Conservation (phyloP, 2,113 vertebrate genomes). For the Cebus imitator region DNA sequence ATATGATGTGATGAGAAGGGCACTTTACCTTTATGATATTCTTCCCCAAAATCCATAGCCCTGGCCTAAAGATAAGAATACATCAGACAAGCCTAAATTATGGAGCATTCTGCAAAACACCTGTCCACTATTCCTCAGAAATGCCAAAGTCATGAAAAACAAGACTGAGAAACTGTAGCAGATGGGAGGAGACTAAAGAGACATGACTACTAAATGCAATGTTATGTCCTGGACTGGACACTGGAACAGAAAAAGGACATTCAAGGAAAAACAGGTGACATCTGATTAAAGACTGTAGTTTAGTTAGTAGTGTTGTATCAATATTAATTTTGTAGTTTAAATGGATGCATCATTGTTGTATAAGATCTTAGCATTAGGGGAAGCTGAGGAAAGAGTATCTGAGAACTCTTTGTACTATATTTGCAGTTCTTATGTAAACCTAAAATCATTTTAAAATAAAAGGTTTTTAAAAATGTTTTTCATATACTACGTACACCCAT, state of each 20-base stretch:
- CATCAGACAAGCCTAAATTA: not conserved
- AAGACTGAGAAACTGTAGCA: not conserved
- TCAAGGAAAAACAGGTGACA: not conserved
- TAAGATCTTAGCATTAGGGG: conserved; percentile 1
- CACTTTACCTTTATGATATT: not conserved
- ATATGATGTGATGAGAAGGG: not conserved
- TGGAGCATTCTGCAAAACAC: not conserved
- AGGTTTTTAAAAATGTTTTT: not conserved
- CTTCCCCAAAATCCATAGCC: not conserved
- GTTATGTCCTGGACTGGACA: not conserved
- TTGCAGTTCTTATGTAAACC: not conserved
- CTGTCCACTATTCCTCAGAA: not conserved
- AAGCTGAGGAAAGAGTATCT: not conserved
- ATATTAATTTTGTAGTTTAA: conserved; percentile 38
- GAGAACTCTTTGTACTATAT: not conserved
- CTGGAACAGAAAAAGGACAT: not conserved
- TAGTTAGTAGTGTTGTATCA: not conserved
- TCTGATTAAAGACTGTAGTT: not conserved
- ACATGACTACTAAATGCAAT: not conserved
- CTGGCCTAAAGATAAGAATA: not conserved
- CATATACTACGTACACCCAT: not conserved
- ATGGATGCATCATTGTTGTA: not conserved
- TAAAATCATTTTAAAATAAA: conserved; percentile 54
- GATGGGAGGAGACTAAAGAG: not conserved
- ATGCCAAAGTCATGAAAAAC: not conserved